Base-by-base conservation (phyloP, 2,888 invertebrate genomes). In the Glaucopsyche alexis region DNA sequence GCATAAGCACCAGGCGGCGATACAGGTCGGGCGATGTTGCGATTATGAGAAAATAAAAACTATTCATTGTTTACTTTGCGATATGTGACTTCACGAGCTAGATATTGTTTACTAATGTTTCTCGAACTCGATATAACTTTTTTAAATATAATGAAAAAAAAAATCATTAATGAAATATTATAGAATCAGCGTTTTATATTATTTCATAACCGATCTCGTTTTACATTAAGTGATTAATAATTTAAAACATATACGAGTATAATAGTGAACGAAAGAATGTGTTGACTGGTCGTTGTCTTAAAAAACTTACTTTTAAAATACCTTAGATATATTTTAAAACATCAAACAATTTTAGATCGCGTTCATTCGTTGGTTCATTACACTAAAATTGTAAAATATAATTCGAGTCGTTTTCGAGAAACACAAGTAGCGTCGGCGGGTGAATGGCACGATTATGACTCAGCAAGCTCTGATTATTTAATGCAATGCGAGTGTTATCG, bases 11-110 rank as follows among this genome's bases (percentile, higher is more conserved):
- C 52, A 40, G 42, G 14, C 64, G 55, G 70, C 64, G 64, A 38
- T 55, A 47, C 71, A 71, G 29, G 52, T n/a, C 65, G 42, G 42
- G 52, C 72, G 67, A 67, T 69, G 73, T 69, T 67, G 64, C 75
- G 81, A 81, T 84, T 82, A 85, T 81, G 84, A 84, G 83, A 79
- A 82, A 84, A 84, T 80, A 79, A 82, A 82, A 77, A 82, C 78
- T 74, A 70, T 71, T 71, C 77, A 79, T 79, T 79, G 78, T 79
- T 74, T 77, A 75, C 75, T 76, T 74, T 14, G 69, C 67, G 67
- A 67, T 45, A 67, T 67, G 67, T 45, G 67, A 45, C 16, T 67
- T 67, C 49, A 49, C 42, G 69, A 49, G 2, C 4, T 13, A 29
- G 49, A 7, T 11, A 45, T 7, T 9, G 9, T 71, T 73, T 83